Base-by-base conservation (phyloP, 1,140 invertebrate genomes). In the Cydia strobilella region DNA sequence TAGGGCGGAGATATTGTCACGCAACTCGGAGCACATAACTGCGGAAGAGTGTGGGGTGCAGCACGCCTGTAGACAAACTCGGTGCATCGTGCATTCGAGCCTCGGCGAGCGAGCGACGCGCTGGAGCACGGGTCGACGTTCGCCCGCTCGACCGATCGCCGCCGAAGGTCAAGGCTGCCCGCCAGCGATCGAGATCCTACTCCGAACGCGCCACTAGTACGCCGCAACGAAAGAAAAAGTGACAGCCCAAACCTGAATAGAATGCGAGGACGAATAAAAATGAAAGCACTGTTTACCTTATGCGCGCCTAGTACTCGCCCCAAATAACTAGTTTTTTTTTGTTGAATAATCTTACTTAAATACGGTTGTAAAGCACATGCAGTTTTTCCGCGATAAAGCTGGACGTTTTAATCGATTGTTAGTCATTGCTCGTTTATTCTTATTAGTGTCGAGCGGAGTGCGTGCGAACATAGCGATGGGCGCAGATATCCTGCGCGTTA, bases 201-300 rank as follows among this genome's bases (percentile, higher is more conserved):
- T 73, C 77, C 76, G 31, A 73, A 76, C 77, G 23, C 31, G 75
- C 80, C 71, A 80, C 77, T 78, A 76, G 77, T 85, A 86, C 74
- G 81, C 78, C 84, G 85, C 81, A 89, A 88, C 84, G 90, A 93
- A 93, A 91, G 86, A 91, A 93, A 93, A 93, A 93, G 90, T 93
- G 90, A 93, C 89, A 86, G 81, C 83, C 85, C 87, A 87, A 90
- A 91, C 89, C 88, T 89, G 89, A 91, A 91, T 89, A 90, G 89
- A 88, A 88, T 84, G 80, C 89, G 89, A 90, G 90, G 90, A 92
- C 91, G 86, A 83, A 87, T 91, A 91, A 93, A 91, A 93, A 93
- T 89, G 91, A 93, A 93, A 93, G 91, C 89, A 83, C 75, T 82
- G 75, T 82, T 84, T 77, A 75, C 80, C 72, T 81, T 75, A 54